These are phyloP conservation scores for Palaemon carinicauda DNA, from an alignment of 1,140 invertebrate species.

Conservation along the genomic window DNA sequence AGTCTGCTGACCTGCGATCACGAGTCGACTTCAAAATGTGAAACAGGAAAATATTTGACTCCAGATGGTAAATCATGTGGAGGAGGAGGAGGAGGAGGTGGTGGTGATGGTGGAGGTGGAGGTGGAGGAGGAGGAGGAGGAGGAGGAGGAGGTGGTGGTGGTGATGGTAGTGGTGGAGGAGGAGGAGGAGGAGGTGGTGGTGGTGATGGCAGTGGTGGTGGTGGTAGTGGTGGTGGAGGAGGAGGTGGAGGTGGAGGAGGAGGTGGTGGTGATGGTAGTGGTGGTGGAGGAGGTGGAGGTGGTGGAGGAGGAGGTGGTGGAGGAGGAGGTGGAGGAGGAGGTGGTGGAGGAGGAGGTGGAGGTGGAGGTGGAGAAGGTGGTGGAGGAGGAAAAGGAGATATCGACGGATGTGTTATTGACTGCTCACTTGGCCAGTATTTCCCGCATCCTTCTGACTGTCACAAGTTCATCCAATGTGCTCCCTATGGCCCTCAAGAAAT, in stretches of 20 bases:
- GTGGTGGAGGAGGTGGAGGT: neutral
- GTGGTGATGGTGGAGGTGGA: slow-evolving; percentile 20
- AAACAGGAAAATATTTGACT: neutral
- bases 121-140: neutral
- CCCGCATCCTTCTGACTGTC: slow-evolving; percentile 30
- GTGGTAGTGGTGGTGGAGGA: neutral
- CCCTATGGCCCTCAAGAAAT: too few relatives aligned
- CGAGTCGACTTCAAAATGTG: neutral
- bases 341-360: neutral
- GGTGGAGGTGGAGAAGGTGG: neutral
- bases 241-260: neutral
- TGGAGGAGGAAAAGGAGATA: slow-evolving; percentile 17
- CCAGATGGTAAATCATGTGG: slow-evolving; percentile 8
- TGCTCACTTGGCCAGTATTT: slow-evolving; percentile 22
- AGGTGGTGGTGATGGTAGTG: neutral
- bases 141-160: neutral
- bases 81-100: neutral
- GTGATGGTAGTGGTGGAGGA: neutral
- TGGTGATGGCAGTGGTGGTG: neutral
- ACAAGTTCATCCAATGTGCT: slow-evolving; percentile 41
- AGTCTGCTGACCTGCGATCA: neutral
- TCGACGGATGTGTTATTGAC: slow-evolving; percentile 34
- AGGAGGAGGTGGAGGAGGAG: neutral
- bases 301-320: neutral
- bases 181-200: neutral